Evolutionary conservation across 1,140 invertebrate species (phyloP).

Genomic region (Leptonema lineaticorne): DNA sequence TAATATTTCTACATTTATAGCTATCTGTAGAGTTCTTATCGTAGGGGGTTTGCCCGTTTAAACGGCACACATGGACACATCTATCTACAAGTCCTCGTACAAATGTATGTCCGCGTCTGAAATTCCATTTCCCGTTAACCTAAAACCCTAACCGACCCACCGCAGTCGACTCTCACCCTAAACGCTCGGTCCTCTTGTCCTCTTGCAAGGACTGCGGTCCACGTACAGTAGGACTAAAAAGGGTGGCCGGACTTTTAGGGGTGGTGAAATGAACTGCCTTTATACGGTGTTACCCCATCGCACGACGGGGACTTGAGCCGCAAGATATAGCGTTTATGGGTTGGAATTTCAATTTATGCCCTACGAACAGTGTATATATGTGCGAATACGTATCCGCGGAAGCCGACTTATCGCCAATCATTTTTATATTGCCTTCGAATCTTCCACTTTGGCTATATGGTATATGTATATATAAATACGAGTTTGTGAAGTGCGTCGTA

Average conservation of each 20-base stretch:
- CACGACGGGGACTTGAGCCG: neutral
- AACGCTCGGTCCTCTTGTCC: no score
- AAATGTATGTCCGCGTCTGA: constrained; percentile 37
- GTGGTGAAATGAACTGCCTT: constrained; percentile 21
- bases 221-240: no score
- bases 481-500: neutral
- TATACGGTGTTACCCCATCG: neutral
- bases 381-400: neutral
- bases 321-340: constrained; percentile 22
- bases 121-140: constrained; percentile 40
- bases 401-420: constrained; percentile 4
- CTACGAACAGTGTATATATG: neutral
- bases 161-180: no score
- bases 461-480: neutral
- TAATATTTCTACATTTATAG: constrained; percentile 38
- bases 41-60: constrained; percentile 12
- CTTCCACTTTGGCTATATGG: neutral
- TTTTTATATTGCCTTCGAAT: neutral
- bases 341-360: constrained; percentile 19
- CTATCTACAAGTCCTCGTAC: constrained; percentile 30
- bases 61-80: constrained; percentile 36
- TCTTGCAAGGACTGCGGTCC: no score
- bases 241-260: no score
- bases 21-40: constrained; percentile 35
- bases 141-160: constrained; percentile 22